Base-by-base conservation (phyloP, 1,140 invertebrate genomes). In the Diachasmimorpha longicaudata region DNA sequence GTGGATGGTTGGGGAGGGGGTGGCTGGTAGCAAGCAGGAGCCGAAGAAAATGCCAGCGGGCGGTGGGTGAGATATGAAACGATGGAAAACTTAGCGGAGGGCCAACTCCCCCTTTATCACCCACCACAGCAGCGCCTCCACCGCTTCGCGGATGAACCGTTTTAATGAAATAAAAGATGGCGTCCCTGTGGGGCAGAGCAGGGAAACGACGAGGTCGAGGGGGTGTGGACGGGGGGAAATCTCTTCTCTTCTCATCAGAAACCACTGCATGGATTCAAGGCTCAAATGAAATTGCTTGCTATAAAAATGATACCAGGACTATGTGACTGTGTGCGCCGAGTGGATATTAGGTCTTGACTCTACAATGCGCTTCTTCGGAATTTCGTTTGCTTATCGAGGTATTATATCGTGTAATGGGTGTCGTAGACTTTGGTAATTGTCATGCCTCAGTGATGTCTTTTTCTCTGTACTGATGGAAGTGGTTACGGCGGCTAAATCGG, bases 131-230 rank as follows among this genome's bases (percentile, higher is more conserved):
- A 84, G 83, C 82, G 81, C 81, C 84, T 71, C 84, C 76, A 48
- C 74, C 81, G 84, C 80, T 80, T 81, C 82, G 81, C 84, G 81
- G 84, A 87, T 86, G 85, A 87, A 85, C 78, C 85, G 83, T 83
- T 86, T 85, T 87, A 87, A 88, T 88, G 86, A 87, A 88, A 88
- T 85, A 87, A 88, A 88, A 88, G 85, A 87, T 86, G 86, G 84
- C 85, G 83, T 79, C 78, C 52, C 52, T 14, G 25, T 52, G 72
- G 77, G 75, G 79, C 68, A 31, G 78, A 73, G 16, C 11, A 42
- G 13, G 16, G 19, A 70, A 11, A n/a, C 68, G 58, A 42, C 39
- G 11, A 46, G 46, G 70, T 2, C 31, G 31, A 6, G 31, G 2
- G 6, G 31, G n/a, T n/a, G n/a, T n/a, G n/a, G 70, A 6, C 31